Conservation (phyloP, 2,113 vertebrate genomes). For the Zapus hudsonius region DNA sequence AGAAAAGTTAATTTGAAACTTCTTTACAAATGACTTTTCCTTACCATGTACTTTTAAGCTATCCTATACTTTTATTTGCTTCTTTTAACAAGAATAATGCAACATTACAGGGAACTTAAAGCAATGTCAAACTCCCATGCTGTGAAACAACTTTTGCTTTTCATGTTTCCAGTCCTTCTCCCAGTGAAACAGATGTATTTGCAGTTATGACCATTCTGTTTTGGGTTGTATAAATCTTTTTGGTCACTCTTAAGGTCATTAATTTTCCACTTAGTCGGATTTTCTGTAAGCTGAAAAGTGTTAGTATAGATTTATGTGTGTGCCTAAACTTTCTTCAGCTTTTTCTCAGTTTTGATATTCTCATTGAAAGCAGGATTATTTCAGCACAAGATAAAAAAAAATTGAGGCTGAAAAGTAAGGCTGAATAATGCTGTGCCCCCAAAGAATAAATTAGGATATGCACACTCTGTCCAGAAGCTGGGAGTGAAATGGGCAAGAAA, state of each 20-base stretch:
- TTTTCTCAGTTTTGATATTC: background rate
- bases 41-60: slow-evolving; percentile 8
- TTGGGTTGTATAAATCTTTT: background rate
- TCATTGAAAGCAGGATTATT: background rate
- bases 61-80: slow-evolving; percentile 21
- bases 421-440: background rate
- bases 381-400: slow-evolving; percentile 20
- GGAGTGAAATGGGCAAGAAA: background rate
- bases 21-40: slow-evolving; percentile 36
- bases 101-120: background rate
- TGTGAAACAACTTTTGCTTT: background rate
- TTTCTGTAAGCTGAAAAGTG: background rate
- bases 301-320: background rate
- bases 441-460: background rate
- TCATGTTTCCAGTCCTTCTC: background rate
- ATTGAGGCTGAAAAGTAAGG: background rate
- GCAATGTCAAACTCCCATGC: background rate
- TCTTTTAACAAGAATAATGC: slow-evolving; percentile 17
- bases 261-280: background rate
- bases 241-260: background rate
- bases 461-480: background rate
- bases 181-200: background rate
- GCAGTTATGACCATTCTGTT: background rate
- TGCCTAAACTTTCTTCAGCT: background rate
- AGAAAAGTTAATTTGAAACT: background rate